phyloP scores from a whole-genome alignment of 2,888 invertebrate species.

The Sicus ferrugineus region DNA sequence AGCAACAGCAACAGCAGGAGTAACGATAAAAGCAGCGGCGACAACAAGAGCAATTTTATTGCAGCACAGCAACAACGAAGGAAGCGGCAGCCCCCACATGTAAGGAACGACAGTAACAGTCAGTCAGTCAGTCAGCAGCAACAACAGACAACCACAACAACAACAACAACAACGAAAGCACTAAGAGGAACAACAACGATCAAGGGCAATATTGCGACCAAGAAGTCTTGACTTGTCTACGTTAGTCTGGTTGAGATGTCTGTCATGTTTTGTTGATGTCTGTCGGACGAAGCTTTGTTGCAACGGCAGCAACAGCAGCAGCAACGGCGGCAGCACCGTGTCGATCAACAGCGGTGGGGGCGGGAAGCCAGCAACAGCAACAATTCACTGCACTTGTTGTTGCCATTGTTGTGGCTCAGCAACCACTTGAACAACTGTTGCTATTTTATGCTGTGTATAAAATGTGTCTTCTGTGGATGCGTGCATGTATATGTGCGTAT shows the following conservation, averaged over 20 bases:
- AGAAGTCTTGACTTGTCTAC: not conserved
- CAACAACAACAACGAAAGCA: not conserved
- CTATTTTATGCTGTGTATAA: too few species aligned
- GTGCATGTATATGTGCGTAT: too few species aligned
- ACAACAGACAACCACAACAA: too few species aligned
- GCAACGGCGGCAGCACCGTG: not conserved
- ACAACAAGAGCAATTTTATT: not conserved
- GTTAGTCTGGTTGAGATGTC: not conserved
- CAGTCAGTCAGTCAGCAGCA: too few species aligned
- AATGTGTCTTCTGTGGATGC: too few species aligned
- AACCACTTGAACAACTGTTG: slow-evolving; percentile 3
- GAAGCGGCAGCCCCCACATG: too few species aligned
- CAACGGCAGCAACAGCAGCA: not conserved
- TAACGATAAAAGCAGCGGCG: too few species aligned
- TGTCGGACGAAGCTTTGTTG: not conserved
- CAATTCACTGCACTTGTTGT: not conserved
- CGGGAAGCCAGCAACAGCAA: not conserved
- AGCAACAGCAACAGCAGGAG: too few species aligned
- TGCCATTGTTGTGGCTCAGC: not conserved
- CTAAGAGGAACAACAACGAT: not conserved
- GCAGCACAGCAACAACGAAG: not conserved
- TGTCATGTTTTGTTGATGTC: not conserved
- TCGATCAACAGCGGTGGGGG: not conserved
- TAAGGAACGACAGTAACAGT: too few species aligned
- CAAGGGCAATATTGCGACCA: not conserved